Percentiles rank a stretch among this genome's conserved stretches.
Conservation (phyloP, 2,113 vertebrate species). For the Loxodonta africana region DNA sequence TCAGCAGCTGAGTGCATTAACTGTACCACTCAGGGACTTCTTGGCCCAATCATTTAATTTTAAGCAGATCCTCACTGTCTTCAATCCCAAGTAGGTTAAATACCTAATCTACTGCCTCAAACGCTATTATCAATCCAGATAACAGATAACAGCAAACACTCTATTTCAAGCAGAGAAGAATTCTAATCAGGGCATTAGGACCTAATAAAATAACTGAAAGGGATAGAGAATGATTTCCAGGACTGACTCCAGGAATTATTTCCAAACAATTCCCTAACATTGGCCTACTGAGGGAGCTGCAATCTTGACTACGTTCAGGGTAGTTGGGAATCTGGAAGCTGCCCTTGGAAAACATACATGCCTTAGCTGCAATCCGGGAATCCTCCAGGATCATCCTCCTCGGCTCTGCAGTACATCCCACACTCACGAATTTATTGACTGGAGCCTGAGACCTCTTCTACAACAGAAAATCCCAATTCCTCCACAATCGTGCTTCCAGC, state of each 20-base stretch:
- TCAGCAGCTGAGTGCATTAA: background rate
- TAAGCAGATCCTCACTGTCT: background rate
- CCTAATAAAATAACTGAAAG: conserved; percentile 42
- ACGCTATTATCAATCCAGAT: background rate
- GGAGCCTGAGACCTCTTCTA: rapidly evolving
- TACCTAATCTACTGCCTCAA: background rate
- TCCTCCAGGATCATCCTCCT: background rate
- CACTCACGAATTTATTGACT: background rate
- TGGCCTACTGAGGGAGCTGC: background rate
- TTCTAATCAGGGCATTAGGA: conserved; percentile 35
- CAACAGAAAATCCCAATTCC: background rate
- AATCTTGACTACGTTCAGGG: background rate
- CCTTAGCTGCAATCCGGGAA: background rate
- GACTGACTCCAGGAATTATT: background rate
- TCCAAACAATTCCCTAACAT: background rate
- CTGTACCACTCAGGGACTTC: background rate
- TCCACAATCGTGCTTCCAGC: background rate
- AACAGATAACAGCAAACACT: conserved; percentile 33
- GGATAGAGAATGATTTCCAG: background rate
- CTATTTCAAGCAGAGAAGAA: conserved; percentile 19
- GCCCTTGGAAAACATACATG: background rate
- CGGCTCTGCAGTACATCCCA: too few relatives aligned
- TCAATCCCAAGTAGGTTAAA: background rate
- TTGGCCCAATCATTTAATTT: background rate
- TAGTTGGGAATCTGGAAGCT: conserved; percentile 12